A percentile compares a stretch with the other conserved stretches of the same genome.
These are phyloP conservation scores for Bostrychus sinensis DNA, from an alignment of 2,113 vertebrate genomes.

Conservation along the genomic window DNA sequence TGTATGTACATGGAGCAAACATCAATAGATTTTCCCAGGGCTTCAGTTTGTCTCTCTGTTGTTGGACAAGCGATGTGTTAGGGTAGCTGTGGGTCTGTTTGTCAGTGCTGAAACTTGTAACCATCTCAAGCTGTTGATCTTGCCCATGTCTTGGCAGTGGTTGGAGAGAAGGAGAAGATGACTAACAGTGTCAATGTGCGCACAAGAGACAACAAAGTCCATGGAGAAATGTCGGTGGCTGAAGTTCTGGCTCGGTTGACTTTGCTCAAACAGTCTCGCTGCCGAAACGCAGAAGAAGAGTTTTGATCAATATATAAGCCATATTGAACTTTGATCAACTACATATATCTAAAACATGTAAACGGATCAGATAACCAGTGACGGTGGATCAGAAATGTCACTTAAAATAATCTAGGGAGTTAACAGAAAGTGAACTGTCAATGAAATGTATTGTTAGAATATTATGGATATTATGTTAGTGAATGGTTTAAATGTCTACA, in stretches of 20 bases:
- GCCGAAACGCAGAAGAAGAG: slow-evolving; percentile 86
- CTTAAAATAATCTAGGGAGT: too few relatives aligned
- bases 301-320: slow-evolving; percentile 77
- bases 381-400: not conserved
- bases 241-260: slow-evolving; percentile 85
- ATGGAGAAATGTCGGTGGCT: slow-evolving; percentile 84
- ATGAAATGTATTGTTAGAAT: too few relatives aligned
- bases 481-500: too few relatives aligned
- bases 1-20: too few relatives aligned
- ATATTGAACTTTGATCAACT: not conserved
- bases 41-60: too few relatives aligned
- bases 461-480: not conserved
- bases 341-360: not conserved
- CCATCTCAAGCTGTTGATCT: slow-evolving; percentile 46
- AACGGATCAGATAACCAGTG: slow-evolving; percentile 8
- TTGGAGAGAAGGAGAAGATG: slow-evolving; percentile 92
- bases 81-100: slow-evolving; percentile 43
- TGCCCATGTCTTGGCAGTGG: slow-evolving; percentile 82
- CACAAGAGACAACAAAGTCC: slow-evolving; percentile 94
- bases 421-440: too few relatives aligned
- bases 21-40: too few relatives aligned
- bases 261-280: slow-evolving; percentile 81
- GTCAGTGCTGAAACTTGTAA: slow-evolving; percentile 14
- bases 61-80: slow-evolving; percentile 31
- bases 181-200: slow-evolving; percentile 87